These are phyloP conservation scores for Callimorpha dominula DNA, from an alignment of 2,888 invertebrate species.

Conservation along the genomic window DNA sequence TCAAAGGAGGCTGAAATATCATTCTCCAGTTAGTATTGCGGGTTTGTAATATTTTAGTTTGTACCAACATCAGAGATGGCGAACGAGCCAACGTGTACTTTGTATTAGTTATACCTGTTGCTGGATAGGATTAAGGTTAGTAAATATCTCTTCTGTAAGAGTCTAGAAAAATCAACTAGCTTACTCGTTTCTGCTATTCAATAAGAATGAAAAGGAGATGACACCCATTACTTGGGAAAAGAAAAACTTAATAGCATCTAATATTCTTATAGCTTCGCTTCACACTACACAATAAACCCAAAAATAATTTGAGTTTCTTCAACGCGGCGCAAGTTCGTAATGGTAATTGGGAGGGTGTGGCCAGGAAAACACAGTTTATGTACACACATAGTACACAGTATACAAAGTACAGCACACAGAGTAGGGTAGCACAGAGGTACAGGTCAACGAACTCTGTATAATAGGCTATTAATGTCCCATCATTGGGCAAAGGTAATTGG, in stretches of 20 bases:
- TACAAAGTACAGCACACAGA: slow-evolving; percentile 36
- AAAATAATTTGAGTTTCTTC: slow-evolving; percentile 77
- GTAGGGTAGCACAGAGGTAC: slow-evolving; percentile 45
- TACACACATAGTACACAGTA: slow-evolving; percentile 47
- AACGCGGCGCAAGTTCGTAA: slow-evolving; percentile 71
- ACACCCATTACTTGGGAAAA: no score
- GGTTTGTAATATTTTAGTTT: no score
- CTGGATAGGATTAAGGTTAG: no score
- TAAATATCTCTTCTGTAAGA: no score
- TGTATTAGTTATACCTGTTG: no score
- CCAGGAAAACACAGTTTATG: slow-evolving; percentile 69
- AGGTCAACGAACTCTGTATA: slow-evolving; percentile 28
- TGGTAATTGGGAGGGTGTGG: slow-evolving; percentile 80
- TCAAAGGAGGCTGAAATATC: no score
- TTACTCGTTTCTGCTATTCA: no score
- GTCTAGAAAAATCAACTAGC: no score
- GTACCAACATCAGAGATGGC: no score
- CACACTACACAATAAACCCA: slow-evolving; percentile 40
- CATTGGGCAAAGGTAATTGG: slow-evolving; percentile 31
- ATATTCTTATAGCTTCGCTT: slow-evolving; percentile 20
- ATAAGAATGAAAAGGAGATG: no score
- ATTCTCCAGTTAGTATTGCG: no score
- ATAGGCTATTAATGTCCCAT: slow-evolving; percentile 30
- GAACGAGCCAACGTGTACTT: no score
- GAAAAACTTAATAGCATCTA: not conserved